phyloP scores from a whole-genome alignment of 2,113 vertebrate species.

The Hemiscyllium ocellatum region DNA sequence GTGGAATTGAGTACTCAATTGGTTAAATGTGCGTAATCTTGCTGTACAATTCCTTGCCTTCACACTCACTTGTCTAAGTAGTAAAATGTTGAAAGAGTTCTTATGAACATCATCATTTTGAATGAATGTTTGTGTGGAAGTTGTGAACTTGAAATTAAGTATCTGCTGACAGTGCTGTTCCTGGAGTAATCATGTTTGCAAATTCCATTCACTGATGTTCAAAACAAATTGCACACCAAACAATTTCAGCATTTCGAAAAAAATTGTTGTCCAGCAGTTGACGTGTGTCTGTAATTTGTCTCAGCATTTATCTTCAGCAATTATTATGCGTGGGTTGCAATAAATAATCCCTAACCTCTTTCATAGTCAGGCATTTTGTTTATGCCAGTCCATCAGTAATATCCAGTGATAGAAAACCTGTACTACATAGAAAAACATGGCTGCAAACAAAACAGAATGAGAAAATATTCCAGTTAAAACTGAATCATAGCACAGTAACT shows the following conservation, averaged over 20 bases:
- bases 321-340: background rate
- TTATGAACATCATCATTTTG: background rate
- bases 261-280: background rate
- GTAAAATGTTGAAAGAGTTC: background rate
- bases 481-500: background rate
- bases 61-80: background rate
- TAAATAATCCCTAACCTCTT: background rate
- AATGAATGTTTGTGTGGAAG: background rate
- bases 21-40: background rate
- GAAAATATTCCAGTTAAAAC: background rate
- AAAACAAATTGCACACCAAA: background rate
- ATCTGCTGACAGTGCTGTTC: background rate
- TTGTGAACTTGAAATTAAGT: background rate
- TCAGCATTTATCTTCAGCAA: background rate
- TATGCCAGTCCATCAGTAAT: background rate
- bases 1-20: background rate
- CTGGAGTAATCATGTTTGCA: background rate
- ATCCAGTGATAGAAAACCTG: background rate
- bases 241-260: background rate
- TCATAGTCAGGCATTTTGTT: background rate
- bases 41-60: background rate
- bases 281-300: background rate
- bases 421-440: background rate
- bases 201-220: background rate
- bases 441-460: background rate